Conservation (phyloP, 92 coral and sea anemone species). For the Epizoanthus illoricatus region DNA sequence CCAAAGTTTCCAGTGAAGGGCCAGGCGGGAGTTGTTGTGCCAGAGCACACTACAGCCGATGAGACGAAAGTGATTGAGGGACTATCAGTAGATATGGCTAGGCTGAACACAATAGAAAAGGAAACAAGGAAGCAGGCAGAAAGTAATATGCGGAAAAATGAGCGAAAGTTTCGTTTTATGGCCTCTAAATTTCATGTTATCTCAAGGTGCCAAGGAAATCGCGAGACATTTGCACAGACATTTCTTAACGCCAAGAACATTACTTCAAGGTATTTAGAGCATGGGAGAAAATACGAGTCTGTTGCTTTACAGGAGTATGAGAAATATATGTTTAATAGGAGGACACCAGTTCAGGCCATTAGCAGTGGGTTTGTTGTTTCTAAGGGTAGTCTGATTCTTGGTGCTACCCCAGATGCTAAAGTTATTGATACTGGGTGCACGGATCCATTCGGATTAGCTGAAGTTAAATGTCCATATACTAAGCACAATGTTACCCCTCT, state of each 20-base stretch:
- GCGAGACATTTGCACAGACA: constrained; percentile 40
- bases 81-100: constrained; percentile 19
- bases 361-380: constrained; percentile 37
- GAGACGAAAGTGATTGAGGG: constrained; percentile 10
- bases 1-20: constrained; percentile 13
- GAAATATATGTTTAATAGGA: constrained; percentile 44
- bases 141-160: constrained; percentile 40
- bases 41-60: constrained; percentile 3
- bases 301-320: constrained; percentile 53
- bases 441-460: constrained; percentile 46
- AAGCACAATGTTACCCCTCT: constrained; percentile 68
- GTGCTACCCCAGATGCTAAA: constrained; percentile 62
- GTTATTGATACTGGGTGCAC: constrained; percentile 46
- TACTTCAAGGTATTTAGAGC: constrained; percentile 38
- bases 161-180: constrained; percentile 48
- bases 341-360: constrained; percentile 22
- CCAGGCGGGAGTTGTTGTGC: neutral
- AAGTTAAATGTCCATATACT: constrained; percentile 74
- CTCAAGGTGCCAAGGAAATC: constrained; percentile 46
- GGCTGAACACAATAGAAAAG: constrained; percentile 50
- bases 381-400: constrained; percentile 41
- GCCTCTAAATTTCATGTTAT: constrained; percentile 54
- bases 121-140: constrained; percentile 53
- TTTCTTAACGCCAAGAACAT: constrained; percentile 41
- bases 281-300: constrained; percentile 55